Conservation (phyloP, 2,797 vertebrate species). For the Brachyalestes nurse region DNA sequence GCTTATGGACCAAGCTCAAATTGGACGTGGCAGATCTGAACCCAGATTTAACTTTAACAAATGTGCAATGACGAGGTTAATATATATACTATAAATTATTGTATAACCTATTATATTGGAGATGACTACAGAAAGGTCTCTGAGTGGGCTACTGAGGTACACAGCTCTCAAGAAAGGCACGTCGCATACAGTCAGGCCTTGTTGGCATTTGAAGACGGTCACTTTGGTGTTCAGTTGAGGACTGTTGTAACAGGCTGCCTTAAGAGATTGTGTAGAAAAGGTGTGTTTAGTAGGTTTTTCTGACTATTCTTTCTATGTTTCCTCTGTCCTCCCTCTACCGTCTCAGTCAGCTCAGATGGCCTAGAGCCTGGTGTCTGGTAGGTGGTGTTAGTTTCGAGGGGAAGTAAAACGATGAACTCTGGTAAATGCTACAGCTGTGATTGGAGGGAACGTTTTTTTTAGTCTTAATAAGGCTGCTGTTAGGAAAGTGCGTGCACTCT, state of each 20-base stretch:
- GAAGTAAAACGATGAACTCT: neutral
- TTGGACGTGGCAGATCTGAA: neutral
- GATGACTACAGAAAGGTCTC: neutral
- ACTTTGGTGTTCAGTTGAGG: neutral
- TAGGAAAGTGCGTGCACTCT: neutral
- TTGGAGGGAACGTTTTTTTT: neutral
- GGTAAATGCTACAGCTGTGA: neutral
- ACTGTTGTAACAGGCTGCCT: neutral
- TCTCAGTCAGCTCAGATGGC: neutral
- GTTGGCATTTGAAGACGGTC: neutral
- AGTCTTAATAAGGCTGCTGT: constrained; percentile 15
- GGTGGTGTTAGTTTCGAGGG: neutral
- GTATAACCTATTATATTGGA: neutral
- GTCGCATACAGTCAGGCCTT: neutral
- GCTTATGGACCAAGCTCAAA: neutral
- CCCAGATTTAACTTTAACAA: neutral
- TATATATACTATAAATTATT: constrained; percentile 2
- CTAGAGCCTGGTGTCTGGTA: neutral
- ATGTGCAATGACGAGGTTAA: too few species aligned
- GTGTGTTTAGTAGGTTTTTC: neutral
- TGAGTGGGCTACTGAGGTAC: too few species aligned
- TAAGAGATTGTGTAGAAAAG: neutral
- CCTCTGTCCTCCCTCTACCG: neutral
- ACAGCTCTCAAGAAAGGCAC: neutral
- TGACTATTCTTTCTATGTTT: neutral